phyloP scores from a whole-genome alignment of 2,113 vertebrate species.

The Athene noctua region DNA sequence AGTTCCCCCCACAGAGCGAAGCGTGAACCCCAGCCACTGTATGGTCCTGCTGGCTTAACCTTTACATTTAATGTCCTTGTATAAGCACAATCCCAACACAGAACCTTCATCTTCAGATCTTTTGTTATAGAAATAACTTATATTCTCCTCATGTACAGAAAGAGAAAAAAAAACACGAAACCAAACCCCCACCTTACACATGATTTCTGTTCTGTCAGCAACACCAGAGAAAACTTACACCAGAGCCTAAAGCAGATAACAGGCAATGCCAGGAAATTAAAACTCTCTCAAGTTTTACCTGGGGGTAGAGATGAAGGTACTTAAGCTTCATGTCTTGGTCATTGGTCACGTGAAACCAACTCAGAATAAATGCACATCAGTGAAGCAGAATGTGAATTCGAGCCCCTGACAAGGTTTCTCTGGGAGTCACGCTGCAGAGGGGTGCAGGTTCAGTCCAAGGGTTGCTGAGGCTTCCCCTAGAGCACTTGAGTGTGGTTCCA shows the following conservation, averaged over 20 bases:
- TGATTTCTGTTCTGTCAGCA: not conserved
- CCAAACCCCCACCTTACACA: not conserved
- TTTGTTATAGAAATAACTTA: not conserved
- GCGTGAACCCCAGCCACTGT: not conserved
- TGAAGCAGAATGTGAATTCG: not conserved
- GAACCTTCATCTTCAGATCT: not conserved
- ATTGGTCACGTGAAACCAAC: not conserved
- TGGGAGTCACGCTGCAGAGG: rapidly evolving
- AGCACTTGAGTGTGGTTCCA: not conserved
- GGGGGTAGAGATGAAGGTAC: not conserved
- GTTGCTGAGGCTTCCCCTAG: not conserved
- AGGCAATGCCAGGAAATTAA: not conserved
- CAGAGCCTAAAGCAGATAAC: not conserved
- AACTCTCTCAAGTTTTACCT: no score
- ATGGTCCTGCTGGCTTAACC: not conserved
- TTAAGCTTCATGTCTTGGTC: not conserved
- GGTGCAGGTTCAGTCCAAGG: not conserved
- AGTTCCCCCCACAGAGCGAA: not conserved
- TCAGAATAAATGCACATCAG: not conserved
- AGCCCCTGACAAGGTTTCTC: not conserved
- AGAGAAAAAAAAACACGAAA: not conserved
- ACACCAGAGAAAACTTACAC: not conserved
- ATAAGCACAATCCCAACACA: not conserved
- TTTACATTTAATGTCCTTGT: not conserved
- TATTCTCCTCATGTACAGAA: not conserved